Base-by-base conservation (phyloP, 2,888 invertebrate species). In the Synanthedon formicaeformis region DNA sequence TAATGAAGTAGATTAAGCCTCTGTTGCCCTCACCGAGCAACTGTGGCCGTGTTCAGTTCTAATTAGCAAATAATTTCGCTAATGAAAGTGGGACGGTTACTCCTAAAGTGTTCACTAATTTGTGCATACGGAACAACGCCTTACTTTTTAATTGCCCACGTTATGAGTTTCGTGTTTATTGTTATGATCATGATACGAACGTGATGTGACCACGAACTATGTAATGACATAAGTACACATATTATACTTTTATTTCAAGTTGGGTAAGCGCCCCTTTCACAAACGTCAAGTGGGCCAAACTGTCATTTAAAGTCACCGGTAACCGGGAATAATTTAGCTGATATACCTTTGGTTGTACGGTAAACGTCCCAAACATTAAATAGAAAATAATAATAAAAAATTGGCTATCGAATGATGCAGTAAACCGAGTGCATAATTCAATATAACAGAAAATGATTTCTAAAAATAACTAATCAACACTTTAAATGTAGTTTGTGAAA, bases 51-150 rank as follows among this genome's bases (percentile, higher is more conserved):
- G 74, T 73, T 73, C 68, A 62, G 68, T 69, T 69, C 73, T 78
- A 84, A 82, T 82, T 79, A 79, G 73, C 79, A 71, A 81, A 81
- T 81, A 75, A 82, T 83, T 80, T 71, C 63, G 60, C 67, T 77
- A 81, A 80, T 80, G 72, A 75, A 78, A 75, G 74, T 73, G 69
- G 68, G 66, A 66, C 71, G 67, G 70, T 34, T 34, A 10, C 10
- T 10, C 66, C 64, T 56, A 56, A 60, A 58, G 59, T 57, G 57
- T 62, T 62, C 63, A 61, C 67, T 66, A 69, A 73, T 73, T 69
- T 69, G 67, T 66, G 60, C 62, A 56, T 59, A 45, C 45, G n/a
- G n/a, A 45, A 13, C 14, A 45, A 45, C 14, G 14, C 45, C 14
- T 14, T 45, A 45, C 14, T 45, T 13, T 45, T 45, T 45, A 45